A percentile compares a stretch with the other conserved stretches of the same genome.
Evolutionary conservation across 2,113 vertebrate genomes (phyloP).

Genomic region (Laterallus jamaicensis): DNA sequence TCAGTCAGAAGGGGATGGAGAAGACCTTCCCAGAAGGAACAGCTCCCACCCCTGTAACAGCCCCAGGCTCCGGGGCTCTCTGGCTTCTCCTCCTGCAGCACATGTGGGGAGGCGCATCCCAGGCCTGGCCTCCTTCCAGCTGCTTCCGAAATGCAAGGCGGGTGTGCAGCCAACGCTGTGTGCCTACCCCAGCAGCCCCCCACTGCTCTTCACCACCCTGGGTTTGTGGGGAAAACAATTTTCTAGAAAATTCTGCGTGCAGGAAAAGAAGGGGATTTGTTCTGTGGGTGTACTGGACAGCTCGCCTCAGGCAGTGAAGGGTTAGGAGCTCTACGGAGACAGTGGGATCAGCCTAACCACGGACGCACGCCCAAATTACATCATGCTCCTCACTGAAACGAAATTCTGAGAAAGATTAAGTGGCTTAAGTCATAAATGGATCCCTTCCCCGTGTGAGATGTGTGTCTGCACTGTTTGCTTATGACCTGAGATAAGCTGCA

Average conservation of each 20-base stretch:
- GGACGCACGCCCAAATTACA: background rate
- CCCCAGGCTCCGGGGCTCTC: rapidly evolving
- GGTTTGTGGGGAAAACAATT: background rate
- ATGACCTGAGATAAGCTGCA: background rate
- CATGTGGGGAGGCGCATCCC: background rate
- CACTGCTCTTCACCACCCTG: background rate
- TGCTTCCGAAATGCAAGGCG: rapidly evolving
- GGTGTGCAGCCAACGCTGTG: rapidly evolving
- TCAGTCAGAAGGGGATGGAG: background rate
- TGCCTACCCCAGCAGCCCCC: rapidly evolving
- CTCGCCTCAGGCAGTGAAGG: background rate
- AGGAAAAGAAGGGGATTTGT: background rate
- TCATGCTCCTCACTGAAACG: background rate
- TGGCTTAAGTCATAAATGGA: background rate
- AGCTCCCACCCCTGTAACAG: rapidly evolving
- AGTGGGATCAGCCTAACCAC: background rate
- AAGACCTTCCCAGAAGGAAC: rapidly evolving
- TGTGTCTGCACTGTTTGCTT: background rate
- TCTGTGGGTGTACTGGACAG: background rate
- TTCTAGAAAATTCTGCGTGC: background rate
- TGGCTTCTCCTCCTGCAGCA: background rate
- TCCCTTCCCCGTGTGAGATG: background rate
- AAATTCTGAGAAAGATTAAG: background rate
- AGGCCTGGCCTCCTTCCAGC: rapidly evolving
- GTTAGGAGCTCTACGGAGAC: rapidly evolving